Conservation (phyloP, 2,113 vertebrate species). For the Panthera tigris region DNA sequence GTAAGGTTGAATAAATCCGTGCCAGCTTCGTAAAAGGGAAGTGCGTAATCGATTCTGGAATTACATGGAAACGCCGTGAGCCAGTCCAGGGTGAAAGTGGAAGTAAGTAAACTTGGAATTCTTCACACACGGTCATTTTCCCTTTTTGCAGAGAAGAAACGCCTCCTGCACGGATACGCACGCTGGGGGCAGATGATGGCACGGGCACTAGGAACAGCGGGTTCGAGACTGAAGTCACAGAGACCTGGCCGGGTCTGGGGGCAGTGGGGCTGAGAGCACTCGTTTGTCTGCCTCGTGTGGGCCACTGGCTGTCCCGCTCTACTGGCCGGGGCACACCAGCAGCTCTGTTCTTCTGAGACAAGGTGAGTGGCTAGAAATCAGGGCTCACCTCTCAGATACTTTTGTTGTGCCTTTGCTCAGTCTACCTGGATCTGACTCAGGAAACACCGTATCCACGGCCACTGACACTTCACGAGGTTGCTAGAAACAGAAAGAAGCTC, state of each 20-base stretch:
- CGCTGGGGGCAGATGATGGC: not conserved
- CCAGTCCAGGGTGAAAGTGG: not conserved
- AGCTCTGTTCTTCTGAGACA: not conserved
- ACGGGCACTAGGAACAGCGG: accelerated
- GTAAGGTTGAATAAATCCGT: not conserved
- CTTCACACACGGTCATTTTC: not conserved
- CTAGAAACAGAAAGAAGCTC: no score
- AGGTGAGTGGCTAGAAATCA: not conserved
- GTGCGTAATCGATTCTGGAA: not conserved
- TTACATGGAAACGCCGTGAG: not conserved
- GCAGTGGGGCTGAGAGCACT: accelerated
- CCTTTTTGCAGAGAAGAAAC: not conserved
- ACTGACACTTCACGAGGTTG: accelerated
- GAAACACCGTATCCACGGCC: not conserved
- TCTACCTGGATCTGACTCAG: not conserved
- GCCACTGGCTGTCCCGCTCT: no score
- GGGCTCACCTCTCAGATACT: not conserved
- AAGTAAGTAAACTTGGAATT: not conserved
- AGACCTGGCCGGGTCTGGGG: not conserved
- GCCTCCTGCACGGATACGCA: accelerated
- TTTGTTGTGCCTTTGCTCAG: accelerated
- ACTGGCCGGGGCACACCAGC: not conserved
- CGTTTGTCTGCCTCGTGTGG: accelerated
- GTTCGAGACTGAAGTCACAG: not conserved
- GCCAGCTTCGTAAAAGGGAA: not conserved